A percentile compares a stretch with the other conserved stretches of the same genome.
phyloP scores from a whole-genome alignment of 92 coral and sea anemone genomes.

The Siderastrea siderea region DNA sequence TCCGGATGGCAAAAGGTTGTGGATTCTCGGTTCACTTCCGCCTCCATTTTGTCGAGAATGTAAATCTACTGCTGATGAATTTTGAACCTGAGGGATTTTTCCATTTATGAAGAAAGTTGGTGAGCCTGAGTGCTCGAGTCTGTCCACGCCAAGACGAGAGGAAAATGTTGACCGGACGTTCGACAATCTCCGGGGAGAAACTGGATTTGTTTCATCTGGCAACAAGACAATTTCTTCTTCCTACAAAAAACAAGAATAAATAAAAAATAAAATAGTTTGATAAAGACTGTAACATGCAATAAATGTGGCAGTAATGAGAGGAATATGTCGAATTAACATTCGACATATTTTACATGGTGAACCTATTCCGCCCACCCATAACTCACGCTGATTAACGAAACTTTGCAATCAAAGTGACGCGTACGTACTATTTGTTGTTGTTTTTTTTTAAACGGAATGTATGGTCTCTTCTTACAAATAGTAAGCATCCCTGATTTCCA shows the following conservation, averaged over 20 bases:
- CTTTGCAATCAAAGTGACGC: too few species aligned
- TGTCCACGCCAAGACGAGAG: conserved; percentile 39
- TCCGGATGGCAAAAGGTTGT: conserved; percentile 12
- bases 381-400: too few species aligned
- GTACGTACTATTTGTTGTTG: too few species aligned
- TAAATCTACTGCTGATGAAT: conserved; percentile 16
- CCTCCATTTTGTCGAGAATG: background rate
- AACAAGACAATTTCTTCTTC: conserved; percentile 24
- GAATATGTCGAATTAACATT: too few species aligned
- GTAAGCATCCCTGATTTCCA: too few species aligned
- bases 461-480: too few species aligned
- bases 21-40: conserved; percentile 31
- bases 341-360: too few species aligned
- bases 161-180: conserved; percentile 55
- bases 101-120: conserved; percentile 42
- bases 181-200: conserved; percentile 30
- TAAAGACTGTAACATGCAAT: too few species aligned
- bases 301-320: too few species aligned
- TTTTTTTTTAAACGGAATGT: too few species aligned
- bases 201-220: conserved; percentile 5
- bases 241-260: background rate
- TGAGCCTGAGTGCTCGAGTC: conserved; percentile 40
- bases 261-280: background rate
- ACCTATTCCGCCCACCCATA: too few species aligned
- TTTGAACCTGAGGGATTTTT: conserved; percentile 24